Conservation (phyloP, 2,113 vertebrate species). For the Argyrosomus japonicus region DNA sequence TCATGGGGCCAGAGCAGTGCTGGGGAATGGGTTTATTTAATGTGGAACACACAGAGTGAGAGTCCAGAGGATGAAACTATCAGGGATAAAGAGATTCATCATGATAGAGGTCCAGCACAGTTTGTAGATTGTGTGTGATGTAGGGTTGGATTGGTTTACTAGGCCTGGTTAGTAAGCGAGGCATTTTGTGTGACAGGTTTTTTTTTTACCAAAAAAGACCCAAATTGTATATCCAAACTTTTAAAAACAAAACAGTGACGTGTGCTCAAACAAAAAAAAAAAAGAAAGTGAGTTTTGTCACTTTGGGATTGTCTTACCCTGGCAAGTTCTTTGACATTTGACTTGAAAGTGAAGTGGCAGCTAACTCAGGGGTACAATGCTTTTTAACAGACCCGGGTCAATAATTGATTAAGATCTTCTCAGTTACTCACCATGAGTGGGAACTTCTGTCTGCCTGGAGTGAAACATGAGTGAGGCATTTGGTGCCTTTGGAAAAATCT, state of each 20-base stretch:
- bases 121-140: conserved; percentile 10
- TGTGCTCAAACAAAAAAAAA: background rate
- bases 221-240: conserved; percentile 4
- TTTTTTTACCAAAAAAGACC: background rate
- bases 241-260: background rate
- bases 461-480: conserved; percentile 66
- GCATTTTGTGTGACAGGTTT: background rate
- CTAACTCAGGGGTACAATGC: conserved; percentile 29
- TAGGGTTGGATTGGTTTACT: background rate
- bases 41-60: conserved; percentile 8
- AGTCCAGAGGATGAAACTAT: conserved; percentile 20
- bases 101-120: background rate
- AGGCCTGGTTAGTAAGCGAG: background rate
- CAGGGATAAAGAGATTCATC: background rate
- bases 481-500: conserved; percentile 58
- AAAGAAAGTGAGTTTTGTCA: background rate
- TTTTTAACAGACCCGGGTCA: conserved; percentile 46
- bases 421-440: conserved; percentile 59
- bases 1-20: conserved; percentile 10
- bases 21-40: conserved; percentile 49
- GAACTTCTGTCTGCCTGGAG: conserved; percentile 49
- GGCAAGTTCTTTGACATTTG: conserved; percentile 47
- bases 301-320: conserved; percentile 41
- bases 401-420: conserved; percentile 75
- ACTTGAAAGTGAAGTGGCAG: conserved; percentile 51